A percentile compares a stretch with the other conserved stretches of the same genome.
These are phyloP conservation scores for Malurus leucopterus DNA, from an alignment of 2,797 vertebrate genomes.

Conservation along the genomic window DNA sequence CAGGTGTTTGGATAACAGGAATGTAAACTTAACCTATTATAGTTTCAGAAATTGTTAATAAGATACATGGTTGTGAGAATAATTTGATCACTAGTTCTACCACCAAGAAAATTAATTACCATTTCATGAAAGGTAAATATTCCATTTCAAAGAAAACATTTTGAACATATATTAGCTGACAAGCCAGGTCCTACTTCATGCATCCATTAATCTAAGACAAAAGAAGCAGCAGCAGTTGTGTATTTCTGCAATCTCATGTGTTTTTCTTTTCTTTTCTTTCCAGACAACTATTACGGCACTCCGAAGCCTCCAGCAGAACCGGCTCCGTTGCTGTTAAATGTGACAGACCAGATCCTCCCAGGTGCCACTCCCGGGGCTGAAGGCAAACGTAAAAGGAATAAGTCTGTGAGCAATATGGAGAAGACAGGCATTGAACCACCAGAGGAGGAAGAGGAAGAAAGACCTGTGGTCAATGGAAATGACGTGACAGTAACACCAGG, in stretches of 20 bases:
- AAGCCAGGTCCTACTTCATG: not conserved
- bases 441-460: conserved; percentile 94
- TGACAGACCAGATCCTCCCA: conserved; percentile 93
- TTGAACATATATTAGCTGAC: not conserved
- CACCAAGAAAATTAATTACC: not conserved
- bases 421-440: conserved; percentile 93
- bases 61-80: not conserved
- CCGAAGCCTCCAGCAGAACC: conserved; percentile 95
- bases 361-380: conserved; percentile 92
- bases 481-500: conserved; percentile 89
- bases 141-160: not conserved
- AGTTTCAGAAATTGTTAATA: not conserved
- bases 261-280: conserved; percentile 1
- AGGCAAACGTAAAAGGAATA: conserved; percentile 95
- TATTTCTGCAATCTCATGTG: not conserved
- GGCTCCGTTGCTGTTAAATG: conserved; percentile 89
- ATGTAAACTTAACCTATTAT: not conserved
- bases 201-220: not conserved
- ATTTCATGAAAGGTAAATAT: not conserved
- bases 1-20: not conserved
- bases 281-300: conserved; percentile 98
- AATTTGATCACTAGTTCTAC: not conserved
- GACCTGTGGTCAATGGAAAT: conserved; percentile 90
- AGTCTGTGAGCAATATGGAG: conserved; percentile 98
- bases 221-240: not conserved